Base-by-base conservation (phyloP, 2,888 invertebrate genomes). In the Tillus elongatus region DNA sequence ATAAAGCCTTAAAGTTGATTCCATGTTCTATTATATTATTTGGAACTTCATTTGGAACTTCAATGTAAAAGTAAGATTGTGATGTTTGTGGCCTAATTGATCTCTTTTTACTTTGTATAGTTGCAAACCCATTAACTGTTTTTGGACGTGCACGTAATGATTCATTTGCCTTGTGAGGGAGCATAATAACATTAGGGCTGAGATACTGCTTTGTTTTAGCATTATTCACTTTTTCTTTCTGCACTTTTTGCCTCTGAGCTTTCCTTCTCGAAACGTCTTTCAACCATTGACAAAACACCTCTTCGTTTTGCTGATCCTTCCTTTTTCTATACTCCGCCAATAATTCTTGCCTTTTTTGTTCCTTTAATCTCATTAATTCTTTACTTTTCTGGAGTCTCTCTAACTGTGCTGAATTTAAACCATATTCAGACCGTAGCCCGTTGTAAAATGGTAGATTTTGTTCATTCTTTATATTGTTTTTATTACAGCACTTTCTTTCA, bases 401-500 rank as follows among this genome's bases (percentile, higher is more conserved):
- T 36, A 71, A 47, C 47, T 72, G 71, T 24, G 63, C 57, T 3
- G 61, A 64, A 30, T 63, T 71, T 28, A 73, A 49, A 0, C 73
- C 73, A 44, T 73, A 73, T 51, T 73, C 72, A 1, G 73, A 73
- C 40, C 68, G 55, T 38, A 66, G 64, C 2, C 73, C 73, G 2
- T 67, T 68, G 40, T 73, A 73, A 24, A 62, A 58, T 2, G 73
- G 73, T 15, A 73, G 47, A 42, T 66, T 67, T 29, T 58, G 56
- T 15, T 52, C 46, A 37, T 46, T 51, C 49, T 61, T 61, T 26
- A 57, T 47, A 13, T 66, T 66, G 41, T 66, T 63, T 45, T 69
- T 67, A 34, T 60, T 57, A 42, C 66, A 66, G 40, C 65, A 65
- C 46, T 60, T 56, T 34, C 62, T 46, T 38, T 56, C 52, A 30